Percentiles rank a stretch among this genome's conserved stretches.
These are phyloP conservation scores for Napeogenes sylphis DNA, from an alignment of 2,888 invertebrate genomes.

Conservation along the genomic window DNA sequence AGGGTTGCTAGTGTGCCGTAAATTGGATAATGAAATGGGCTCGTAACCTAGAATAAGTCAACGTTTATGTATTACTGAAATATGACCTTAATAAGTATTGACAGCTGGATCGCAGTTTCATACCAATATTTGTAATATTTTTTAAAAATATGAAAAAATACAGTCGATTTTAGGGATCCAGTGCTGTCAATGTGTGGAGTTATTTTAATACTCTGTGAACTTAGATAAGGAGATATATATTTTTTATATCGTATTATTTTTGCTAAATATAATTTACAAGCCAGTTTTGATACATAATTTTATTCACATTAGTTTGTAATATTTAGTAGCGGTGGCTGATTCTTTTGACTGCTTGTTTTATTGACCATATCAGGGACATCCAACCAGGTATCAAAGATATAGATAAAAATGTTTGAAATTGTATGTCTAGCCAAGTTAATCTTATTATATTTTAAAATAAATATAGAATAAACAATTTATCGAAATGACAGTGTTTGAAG, in stretches of 20 bases:
- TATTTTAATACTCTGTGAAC: slow-evolving; percentile 8
- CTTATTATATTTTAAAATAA: too few relatives aligned
- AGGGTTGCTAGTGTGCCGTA: too few relatives aligned
- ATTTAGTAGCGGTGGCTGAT: slow-evolving; percentile 6
- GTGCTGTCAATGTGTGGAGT: background rate
- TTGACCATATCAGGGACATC: slow-evolving; percentile 27
- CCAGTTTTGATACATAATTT: slow-evolving; percentile 52
- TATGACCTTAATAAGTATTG: background rate
- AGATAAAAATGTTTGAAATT: too few relatives aligned
- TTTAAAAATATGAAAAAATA: too few relatives aligned
- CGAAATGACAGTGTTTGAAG: too few relatives aligned
- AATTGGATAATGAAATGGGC: too few relatives aligned
- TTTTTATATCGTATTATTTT: slow-evolving; percentile 62
- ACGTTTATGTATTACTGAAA: slow-evolving; percentile 2
- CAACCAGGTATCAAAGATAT: background rate
- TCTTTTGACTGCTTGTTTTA: slow-evolving; percentile 32
- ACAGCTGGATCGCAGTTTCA: slow-evolving; percentile 1
- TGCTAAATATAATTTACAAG: slow-evolving; percentile 47
- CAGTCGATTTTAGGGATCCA: too few relatives aligned
- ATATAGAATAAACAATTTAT: too few relatives aligned
- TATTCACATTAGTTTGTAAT: slow-evolving; percentile 21
- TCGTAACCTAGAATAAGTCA: slow-evolving; percentile 7
- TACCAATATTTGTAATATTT: background rate
- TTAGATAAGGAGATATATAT: slow-evolving; percentile 45
- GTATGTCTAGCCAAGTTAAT: too few relatives aligned